phyloP scores from a whole-genome alignment of 2,113 vertebrate genomes.

The Microcebus griseorufus region DNA sequence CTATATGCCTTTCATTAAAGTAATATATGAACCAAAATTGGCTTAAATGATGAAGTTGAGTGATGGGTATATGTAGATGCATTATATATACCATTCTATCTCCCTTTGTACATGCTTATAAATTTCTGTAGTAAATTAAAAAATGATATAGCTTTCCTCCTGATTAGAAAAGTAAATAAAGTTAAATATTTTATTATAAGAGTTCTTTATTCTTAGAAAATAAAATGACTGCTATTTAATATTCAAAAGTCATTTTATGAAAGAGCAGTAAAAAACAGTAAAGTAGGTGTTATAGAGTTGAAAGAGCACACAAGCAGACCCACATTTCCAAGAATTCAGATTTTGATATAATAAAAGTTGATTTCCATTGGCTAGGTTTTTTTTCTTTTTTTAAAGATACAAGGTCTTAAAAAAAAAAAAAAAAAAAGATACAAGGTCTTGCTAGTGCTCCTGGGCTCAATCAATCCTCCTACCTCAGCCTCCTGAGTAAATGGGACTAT shows the following conservation, averaged over 20 bases:
- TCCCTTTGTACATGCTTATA: background rate
- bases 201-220: constrained; percentile 38
- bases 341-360: background rate
- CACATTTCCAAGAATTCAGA: constrained; percentile 13
- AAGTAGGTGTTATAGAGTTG: background rate
- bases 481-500: too few relatives aligned
- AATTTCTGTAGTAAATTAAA: background rate
- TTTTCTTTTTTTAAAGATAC: too few relatives aligned
- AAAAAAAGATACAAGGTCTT: too few relatives aligned
- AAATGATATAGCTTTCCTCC: background rate
- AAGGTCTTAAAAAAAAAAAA: too few relatives aligned
- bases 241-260: constrained; percentile 1
- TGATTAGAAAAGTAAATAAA: constrained; percentile 30
- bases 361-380: background rate
- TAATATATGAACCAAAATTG: background rate
- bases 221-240: constrained; percentile 27
- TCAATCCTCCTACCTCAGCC: too few relatives aligned
- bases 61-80: background rate
- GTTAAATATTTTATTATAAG: background rate
- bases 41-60: background rate
- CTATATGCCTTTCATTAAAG: background rate
- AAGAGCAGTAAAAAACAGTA: background rate
- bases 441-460: too few relatives aligned
- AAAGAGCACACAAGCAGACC: background rate
- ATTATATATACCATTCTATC: background rate